phyloP scores from a whole-genome alignment of 2,113 vertebrate species.

The Lates calcarifer region DNA sequence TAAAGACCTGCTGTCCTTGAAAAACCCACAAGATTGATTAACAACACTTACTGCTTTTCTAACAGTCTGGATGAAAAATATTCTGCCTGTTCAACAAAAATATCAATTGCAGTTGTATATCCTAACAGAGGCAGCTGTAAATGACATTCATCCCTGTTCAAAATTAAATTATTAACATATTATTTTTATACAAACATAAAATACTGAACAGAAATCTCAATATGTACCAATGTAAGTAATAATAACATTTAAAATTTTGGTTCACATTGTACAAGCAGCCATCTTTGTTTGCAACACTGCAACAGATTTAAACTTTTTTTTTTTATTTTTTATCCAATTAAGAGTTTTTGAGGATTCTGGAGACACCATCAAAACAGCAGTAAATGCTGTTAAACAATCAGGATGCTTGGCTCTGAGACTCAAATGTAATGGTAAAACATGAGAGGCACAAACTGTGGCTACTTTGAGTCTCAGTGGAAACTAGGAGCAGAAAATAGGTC shows the following conservation, averaged over 20 bases:
- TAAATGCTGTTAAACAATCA: background rate
- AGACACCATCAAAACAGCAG: background rate
- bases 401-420: background rate
- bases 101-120: background rate
- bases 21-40: background rate
- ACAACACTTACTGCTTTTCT: background rate
- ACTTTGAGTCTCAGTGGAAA: slow-evolving; percentile 17
- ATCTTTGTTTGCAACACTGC: background rate
- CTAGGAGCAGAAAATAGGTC: slow-evolving; percentile 30
- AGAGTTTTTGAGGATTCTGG: background rate
- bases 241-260: background rate
- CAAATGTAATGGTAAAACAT: background rate
- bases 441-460: background rate
- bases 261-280: background rate
- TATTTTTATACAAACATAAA: slow-evolving; percentile 7
- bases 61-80: background rate
- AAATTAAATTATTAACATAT: background rate
- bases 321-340: background rate
- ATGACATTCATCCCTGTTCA: background rate
- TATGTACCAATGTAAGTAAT: background rate
- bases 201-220: background rate
- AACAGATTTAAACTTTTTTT: background rate
- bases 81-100: background rate
- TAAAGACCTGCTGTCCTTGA: background rate
- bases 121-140: background rate